phyloP scores from a whole-genome alignment of 2,113 vertebrate species.

The Pangasianodon hypophthalmus region DNA sequence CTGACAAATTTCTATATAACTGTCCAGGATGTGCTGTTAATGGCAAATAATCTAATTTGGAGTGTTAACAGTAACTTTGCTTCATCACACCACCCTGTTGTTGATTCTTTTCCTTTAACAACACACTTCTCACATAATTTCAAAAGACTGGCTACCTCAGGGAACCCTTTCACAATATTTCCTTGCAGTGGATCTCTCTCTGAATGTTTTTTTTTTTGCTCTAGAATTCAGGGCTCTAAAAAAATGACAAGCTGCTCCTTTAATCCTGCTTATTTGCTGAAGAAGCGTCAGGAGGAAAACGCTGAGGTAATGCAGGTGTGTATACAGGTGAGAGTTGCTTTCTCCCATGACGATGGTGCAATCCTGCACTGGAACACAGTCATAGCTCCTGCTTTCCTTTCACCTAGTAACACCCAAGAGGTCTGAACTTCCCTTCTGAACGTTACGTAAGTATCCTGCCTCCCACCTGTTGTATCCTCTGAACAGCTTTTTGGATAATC shows the following conservation, averaged over 20 bases:
- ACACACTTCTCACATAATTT: too few species aligned
- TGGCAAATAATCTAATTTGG: too few species aligned
- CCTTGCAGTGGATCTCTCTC: background rate
- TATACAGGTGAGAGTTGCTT: background rate
- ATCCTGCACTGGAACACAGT: background rate
- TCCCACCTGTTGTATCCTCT: background rate
- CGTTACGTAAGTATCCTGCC: background rate
- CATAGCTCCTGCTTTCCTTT: background rate
- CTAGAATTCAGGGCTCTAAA: background rate
- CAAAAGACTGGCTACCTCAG: background rate
- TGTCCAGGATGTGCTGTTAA: background rate
- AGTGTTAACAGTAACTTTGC: background rate
- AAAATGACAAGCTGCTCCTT: background rate
- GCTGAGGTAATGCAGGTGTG: conserved; percentile 3
- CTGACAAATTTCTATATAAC: background rate
- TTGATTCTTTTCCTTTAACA: background rate
- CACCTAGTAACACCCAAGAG: background rate
- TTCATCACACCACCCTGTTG: too few species aligned
- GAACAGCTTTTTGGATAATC: background rate
- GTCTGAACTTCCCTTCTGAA: background rate
- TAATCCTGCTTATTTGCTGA: background rate
- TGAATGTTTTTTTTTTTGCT: background rate
- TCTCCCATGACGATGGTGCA: conserved; percentile 30
- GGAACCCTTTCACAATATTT: background rate
- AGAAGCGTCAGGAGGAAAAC: background rate